Evolutionary conservation across 1,140 invertebrate species (phyloP).

Genomic region (Paramacrobiotus metropolitanus): DNA sequence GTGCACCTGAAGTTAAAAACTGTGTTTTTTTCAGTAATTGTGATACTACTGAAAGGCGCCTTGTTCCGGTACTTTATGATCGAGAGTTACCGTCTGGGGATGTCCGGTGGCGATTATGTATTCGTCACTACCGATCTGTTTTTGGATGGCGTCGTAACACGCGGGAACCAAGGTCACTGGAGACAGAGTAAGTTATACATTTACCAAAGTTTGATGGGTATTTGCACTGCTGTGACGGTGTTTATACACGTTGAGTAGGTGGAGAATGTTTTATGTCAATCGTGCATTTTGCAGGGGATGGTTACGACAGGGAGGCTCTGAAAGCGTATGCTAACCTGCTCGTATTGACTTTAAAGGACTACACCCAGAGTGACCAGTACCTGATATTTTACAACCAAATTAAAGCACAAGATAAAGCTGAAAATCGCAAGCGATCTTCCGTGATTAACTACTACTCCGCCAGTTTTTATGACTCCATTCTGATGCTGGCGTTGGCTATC

Average conservation of each 20-base stretch:
- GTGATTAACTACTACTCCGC: too few species aligned
- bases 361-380: background rate
- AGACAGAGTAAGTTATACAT: background rate
- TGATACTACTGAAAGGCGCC: background rate
- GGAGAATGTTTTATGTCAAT: background rate
- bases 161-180: background rate
- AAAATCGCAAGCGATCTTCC: too few species aligned
- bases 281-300: background rate
- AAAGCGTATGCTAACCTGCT: background rate
- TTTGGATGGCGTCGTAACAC: background rate
- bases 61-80: background rate
- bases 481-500: too few species aligned
- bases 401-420: too few species aligned
- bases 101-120: background rate
- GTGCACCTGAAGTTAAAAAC: too few species aligned
- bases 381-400: too few species aligned
- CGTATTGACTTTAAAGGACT: background rate
- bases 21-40: background rate
- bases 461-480: too few species aligned
- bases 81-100: background rate
- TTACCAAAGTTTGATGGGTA: background rate
- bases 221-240: background rate
- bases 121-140: background rate
- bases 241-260: background rate
- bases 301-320: background rate